These are phyloP conservation scores for Habropoda laboriosa DNA, from an alignment of 1,140 invertebrate genomes.

Conservation along the genomic window DNA sequence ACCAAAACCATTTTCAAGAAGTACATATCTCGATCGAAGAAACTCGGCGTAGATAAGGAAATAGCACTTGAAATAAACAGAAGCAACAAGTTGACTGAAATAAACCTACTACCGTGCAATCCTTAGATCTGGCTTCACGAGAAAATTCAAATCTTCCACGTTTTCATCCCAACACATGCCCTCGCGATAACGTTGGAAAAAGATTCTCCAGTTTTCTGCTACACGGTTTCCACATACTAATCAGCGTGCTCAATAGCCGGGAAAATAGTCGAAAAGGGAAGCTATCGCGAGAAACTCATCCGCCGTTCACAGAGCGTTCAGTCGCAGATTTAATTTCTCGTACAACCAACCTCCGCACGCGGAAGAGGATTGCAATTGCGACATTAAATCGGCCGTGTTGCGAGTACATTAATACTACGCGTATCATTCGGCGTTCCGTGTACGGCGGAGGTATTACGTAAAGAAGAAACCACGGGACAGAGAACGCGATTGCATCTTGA, in stretches of 20 bases:
- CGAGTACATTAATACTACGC: not conserved
- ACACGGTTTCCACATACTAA: not conserved
- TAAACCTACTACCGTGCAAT: no score
- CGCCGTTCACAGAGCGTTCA: not conserved
- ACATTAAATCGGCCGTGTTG: constrained; percentile 19
- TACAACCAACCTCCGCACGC: not conserved
- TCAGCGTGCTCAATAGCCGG: not conserved
- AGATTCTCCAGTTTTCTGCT: no score
- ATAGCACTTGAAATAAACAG: no score
- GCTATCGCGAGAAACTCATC: not conserved
- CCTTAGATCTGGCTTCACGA: no score
- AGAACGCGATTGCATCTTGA: not conserved
- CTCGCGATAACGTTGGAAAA: no score
- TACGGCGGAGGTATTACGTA: not conserved
- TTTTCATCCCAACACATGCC: no score
- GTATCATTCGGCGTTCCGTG: not conserved
- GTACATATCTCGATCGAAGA: no score
- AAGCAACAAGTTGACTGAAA: no score
- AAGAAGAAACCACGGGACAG: constrained; percentile 3
- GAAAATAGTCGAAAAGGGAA: not conserved
- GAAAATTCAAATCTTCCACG: no score
- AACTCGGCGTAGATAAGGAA: no score
- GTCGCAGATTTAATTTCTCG: constrained; percentile 13
- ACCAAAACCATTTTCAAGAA: no score
- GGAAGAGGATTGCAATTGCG: constrained; percentile 36